Percentiles rank a stretch among this genome's conserved stretches.
phyloP scores from a whole-genome alignment of 2,888 invertebrate species.

The Galerucella calmariensis region DNA sequence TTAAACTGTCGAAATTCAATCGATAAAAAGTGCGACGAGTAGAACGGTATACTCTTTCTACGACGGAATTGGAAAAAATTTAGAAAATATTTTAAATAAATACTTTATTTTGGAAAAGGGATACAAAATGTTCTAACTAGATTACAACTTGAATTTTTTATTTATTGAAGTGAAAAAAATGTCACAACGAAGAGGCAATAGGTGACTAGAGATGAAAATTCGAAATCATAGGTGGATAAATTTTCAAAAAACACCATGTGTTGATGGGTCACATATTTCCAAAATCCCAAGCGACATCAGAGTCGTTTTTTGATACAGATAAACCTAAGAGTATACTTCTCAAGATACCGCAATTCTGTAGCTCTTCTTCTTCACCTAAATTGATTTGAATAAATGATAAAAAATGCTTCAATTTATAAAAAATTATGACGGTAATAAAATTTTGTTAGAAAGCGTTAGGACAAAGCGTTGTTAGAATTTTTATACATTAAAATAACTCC shows the following conservation, averaged over 20 bases:
- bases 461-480: no score
- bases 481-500: no score
- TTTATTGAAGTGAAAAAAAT: no score
- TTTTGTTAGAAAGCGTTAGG: background rate
- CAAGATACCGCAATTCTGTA: conserved; percentile 25
- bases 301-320: conserved; percentile 8
- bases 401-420: background rate
- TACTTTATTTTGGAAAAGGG: no score
- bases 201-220: no score
- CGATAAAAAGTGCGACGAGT: background rate
- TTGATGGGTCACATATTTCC: background rate
- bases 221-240: background rate
- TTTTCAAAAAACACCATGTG: background rate
- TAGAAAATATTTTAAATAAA: no score
- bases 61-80: no score
- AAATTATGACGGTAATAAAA: background rate
- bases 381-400: background rate
- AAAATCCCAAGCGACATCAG: background rate
- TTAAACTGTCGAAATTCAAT: background rate
- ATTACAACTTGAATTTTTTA: no score
- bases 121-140: no score
- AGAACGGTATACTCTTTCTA: background rate
- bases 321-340: conserved; percentile 35
- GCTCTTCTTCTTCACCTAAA: conserved; percentile 7
- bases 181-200: no score